Base-by-base conservation (phyloP, 2,797 vertebrate genomes). In the Pteropus rufus region DNA sequence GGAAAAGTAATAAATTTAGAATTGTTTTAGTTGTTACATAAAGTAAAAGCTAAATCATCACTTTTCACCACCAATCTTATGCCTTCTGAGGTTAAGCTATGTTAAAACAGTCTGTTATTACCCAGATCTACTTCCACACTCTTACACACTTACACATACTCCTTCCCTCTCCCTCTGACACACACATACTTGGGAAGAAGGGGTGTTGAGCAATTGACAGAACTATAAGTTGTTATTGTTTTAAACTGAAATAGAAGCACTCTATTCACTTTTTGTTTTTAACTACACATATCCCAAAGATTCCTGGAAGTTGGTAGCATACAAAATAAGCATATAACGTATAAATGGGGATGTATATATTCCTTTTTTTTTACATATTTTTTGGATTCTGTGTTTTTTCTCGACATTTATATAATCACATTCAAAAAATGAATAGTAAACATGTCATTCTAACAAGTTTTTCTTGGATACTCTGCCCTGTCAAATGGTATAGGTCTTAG, bases 231-330 rank as follows among this genome's bases (percentile, higher is more conserved):
- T 41, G 8, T 76, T 85, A 39, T 2, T 75, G 19, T 69, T 70
- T 77, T 80, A 80, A 92, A 95, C 14, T 34, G 34, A 34, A 72
- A 82, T n/a, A 69, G 31, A 80, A 69, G 29, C 41, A 76, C 10
- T 77, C 36, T 46, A 64, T 69, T 84, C 39, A 73, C n/a, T 90
- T 91, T 46, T 92, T 92, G 18, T 82, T 89, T 75, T 81, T 90
- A 95, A 93, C 31, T 64, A 83, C 29, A 79, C 26, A 85, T 80
- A 80, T 31, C 29, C 10, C 16, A 77, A 39, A 77, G 72, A 89
- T 26, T 89, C 39, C 54, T 70, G 2, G 2, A 85, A 70, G 7
- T 24, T 89, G n/a, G 36, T 26, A 92, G 60, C 54, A 85, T 65
- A 69, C 2, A 89, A 84, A 10, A 54, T 41, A 96, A 88, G 29